phyloP scores from a whole-genome alignment of 2,113 vertebrate species.

The Panthera leo region DNA sequence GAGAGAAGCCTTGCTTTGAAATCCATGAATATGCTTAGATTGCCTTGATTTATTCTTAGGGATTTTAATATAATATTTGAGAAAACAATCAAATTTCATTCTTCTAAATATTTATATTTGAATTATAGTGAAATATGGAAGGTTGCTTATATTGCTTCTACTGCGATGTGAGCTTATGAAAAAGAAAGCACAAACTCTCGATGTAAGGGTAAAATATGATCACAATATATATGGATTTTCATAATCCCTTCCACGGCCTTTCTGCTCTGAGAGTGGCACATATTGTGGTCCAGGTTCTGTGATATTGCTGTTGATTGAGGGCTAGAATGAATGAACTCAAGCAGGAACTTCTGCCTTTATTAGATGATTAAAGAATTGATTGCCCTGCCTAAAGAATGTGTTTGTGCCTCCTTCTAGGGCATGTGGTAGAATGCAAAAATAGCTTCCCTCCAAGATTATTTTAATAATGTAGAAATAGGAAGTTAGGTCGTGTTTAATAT shows the following conservation, averaged over 20 bases:
- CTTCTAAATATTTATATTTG: constrained; percentile 61
- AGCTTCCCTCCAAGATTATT: not conserved
- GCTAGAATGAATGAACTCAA: not conserved
- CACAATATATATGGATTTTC: not conserved
- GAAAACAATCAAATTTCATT: constrained; percentile 50
- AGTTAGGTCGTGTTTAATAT: not conserved
- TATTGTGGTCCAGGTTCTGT: not conserved
- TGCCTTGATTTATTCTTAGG: constrained; percentile 38
- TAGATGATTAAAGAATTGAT: not conserved
- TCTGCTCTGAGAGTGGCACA: not conserved
- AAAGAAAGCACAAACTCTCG: not conserved
- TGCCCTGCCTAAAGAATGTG: not conserved
- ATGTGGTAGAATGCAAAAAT: not conserved
- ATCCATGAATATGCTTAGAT: constrained; percentile 50
- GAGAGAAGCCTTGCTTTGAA: constrained; percentile 47
- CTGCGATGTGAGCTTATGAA: not conserved
- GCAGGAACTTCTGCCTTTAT: not conserved
- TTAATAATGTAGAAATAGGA: constrained; percentile 11
- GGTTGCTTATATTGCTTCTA: not conserved
- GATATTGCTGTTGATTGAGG: not conserved
- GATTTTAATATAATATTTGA: constrained; percentile 55
- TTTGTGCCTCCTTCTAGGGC: not conserved
- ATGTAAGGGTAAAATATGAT: not conserved
- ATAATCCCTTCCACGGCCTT: not conserved
- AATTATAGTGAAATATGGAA: constrained; percentile 39